Conservation (phyloP, 2,113 vertebrate genomes). For the Zapornia atra region DNA sequence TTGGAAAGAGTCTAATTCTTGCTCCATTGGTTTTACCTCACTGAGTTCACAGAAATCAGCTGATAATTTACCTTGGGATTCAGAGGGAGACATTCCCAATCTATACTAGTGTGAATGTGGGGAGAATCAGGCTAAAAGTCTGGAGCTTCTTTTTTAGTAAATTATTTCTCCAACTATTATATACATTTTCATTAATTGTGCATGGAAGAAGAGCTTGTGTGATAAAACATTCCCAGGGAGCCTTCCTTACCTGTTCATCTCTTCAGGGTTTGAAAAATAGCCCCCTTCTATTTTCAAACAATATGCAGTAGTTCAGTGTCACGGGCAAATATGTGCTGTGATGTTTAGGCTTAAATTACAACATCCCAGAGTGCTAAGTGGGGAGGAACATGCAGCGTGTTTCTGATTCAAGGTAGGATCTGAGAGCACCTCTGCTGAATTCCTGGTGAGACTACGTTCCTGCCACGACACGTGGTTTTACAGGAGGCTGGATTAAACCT, state of each 20-base stretch:
- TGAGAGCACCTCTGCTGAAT: not conserved
- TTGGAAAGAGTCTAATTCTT: conserved; percentile 35
- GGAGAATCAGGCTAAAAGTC: not conserved
- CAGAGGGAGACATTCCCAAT: not conserved
- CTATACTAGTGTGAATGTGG: not conserved
- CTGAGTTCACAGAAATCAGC: conserved; percentile 34
- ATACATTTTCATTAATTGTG: conserved; percentile 48
- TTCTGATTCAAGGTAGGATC: not conserved
- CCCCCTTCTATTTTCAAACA: conserved; percentile 49
- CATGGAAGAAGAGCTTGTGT: not conserved
- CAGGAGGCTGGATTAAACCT: not conserved
- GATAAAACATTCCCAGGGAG: conserved; percentile 34
- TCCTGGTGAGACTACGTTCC: not conserved
- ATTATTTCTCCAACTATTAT: not conserved
- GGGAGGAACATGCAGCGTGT: not conserved
- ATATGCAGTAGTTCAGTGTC: conserved; percentile 50
- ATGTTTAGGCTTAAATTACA: conserved; percentile 37
- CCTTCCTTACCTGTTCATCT: conserved; percentile 33
- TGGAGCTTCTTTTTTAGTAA: not conserved
- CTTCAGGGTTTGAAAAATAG: conserved; percentile 42
- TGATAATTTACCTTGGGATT: conserved; percentile 17
- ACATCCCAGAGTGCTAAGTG: not conserved
- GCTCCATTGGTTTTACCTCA: conserved; percentile 31
- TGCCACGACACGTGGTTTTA: not conserved
- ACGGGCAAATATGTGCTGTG: conserved; percentile 40